A percentile compares a stretch with the other conserved stretches of the same genome.
These are phyloP conservation scores for Carterocephalus palaemon DNA, from an alignment of 2,888 invertebrate genomes.

Conservation along the genomic window DNA sequence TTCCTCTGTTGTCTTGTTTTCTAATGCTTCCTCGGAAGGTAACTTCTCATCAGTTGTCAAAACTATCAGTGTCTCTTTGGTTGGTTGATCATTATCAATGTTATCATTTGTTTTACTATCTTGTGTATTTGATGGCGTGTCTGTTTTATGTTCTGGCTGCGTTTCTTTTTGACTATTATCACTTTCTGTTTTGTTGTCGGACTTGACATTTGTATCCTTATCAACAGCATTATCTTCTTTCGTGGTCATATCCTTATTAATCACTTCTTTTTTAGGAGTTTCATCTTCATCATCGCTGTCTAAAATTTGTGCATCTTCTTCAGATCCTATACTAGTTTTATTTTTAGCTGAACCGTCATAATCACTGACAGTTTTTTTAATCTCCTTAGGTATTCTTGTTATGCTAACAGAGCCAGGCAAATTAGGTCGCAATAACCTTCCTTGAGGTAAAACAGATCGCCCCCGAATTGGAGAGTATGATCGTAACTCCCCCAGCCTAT, in stretches of 20 bases:
- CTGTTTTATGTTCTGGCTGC: not conserved
- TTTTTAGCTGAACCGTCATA: conserved; percentile 40
- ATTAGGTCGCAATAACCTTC: conserved; percentile 54
- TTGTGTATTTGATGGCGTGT: too few relatives aligned
- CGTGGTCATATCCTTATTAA: conserved; percentile 30
- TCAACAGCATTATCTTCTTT: conserved; percentile 19
- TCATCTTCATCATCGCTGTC: conserved; percentile 65
- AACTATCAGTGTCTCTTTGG: conserved; percentile 46
- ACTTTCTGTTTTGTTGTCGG: conserved; percentile 3
- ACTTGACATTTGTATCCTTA: not conserved
- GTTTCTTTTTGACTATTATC: not conserved
- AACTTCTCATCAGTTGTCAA: conserved; percentile 69
- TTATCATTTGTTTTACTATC: conserved; percentile 25
- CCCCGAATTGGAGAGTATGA: conserved; percentile 55
- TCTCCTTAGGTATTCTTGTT: conserved; percentile 60
- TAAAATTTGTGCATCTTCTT: conserved; percentile 65
- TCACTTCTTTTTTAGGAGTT: conserved; percentile 30
- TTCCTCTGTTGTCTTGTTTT: conserved; percentile 47
- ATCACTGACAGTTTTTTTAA: conserved; percentile 47
- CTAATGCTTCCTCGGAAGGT: conserved; percentile 62
- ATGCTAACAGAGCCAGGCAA: conserved; percentile 69
- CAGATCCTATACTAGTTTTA: conserved; percentile 51
- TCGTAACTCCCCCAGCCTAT: conserved; percentile 57
- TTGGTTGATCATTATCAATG: conserved; percentile 9
- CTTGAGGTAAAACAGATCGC: conserved; percentile 49